These are phyloP conservation scores for Chaetophractus vellerosus DNA, from an alignment of 2,797 vertebrate species.

Conservation along the genomic window DNA sequence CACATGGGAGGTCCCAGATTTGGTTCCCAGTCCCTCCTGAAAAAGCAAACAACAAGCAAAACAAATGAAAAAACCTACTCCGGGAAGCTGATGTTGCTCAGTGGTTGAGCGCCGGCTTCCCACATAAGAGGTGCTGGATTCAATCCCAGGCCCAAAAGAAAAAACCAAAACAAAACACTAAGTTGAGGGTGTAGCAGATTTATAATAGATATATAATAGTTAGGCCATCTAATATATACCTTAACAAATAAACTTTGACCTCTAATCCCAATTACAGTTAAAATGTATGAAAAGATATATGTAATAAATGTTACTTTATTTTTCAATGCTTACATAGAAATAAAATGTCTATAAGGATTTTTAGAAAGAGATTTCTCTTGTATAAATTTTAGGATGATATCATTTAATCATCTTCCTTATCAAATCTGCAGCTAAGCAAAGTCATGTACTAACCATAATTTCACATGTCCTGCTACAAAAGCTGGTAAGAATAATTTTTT, in stretches of 20 bases:
- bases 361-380: slow-evolving; percentile 15
- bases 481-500: slow-evolving; percentile 1
- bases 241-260: slow-evolving; percentile 34
- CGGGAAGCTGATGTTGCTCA: too few relatives aligned
- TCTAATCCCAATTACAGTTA: slow-evolving; percentile 42
- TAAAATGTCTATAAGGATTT: slow-evolving; percentile 49
- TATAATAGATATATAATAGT: neutral
- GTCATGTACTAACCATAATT: slow-evolving; percentile 8
- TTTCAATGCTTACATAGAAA: slow-evolving; percentile 52
- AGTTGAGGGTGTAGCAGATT: neutral
- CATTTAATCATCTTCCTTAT: slow-evolving; percentile 62
- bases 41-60: too few relatives aligned
- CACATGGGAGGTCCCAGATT: too few relatives aligned
- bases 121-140: too few relatives aligned
- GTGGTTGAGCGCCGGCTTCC: too few relatives aligned
- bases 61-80: too few relatives aligned
- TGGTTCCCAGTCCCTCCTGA: too few relatives aligned
- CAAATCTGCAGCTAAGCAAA: slow-evolving; percentile 46
- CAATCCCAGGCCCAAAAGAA: too few relatives aligned
- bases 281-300: slow-evolving; percentile 21
- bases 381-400: slow-evolving; percentile 47
- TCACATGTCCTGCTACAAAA: neutral
- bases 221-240: neutral
- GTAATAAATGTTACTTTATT: slow-evolving; percentile 2
- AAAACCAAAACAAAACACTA: slow-evolving; percentile 20